Conservation (phyloP, 2,113 vertebrate genomes). For the Martes martes region DNA sequence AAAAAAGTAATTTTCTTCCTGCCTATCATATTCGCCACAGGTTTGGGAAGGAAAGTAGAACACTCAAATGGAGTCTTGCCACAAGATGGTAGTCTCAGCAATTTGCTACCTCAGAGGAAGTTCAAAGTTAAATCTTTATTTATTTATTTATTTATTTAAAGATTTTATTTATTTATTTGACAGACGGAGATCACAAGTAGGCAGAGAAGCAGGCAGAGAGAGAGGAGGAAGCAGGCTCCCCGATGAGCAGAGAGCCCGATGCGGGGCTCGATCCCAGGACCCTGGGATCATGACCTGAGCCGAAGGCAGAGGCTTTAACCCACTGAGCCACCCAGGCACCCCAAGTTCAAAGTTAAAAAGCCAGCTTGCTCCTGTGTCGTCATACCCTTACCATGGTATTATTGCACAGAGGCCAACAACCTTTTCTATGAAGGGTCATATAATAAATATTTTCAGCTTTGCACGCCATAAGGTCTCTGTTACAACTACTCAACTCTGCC, state of each 20-base stretch:
- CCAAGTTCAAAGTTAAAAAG: neutral
- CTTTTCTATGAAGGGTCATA: neutral
- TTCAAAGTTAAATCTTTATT: neutral
- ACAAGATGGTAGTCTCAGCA: neutral
- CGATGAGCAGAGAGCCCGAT: no score
- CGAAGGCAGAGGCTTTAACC: no score
- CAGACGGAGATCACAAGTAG: no score
- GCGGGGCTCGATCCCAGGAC: no score
- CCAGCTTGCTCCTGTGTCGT: neutral
- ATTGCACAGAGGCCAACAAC: neutral
- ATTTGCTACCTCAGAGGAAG: neutral
- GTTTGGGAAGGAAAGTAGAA: neutral
- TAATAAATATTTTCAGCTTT: neutral
- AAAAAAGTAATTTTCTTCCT: neutral
- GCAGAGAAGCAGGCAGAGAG: no score
- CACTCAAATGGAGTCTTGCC: neutral
- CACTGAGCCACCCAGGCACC: no score
- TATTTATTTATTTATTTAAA: no score
- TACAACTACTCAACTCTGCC: neutral
- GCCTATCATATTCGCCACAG: neutral
- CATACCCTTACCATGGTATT: fast-evolving
- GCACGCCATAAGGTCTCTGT: neutral
- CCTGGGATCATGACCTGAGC: no score
- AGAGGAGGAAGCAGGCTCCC: no score
- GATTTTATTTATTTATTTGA: no score